These are phyloP conservation scores for Andrena marginata DNA, from an alignment of 2,888 invertebrate genomes.

Conservation along the genomic window DNA sequence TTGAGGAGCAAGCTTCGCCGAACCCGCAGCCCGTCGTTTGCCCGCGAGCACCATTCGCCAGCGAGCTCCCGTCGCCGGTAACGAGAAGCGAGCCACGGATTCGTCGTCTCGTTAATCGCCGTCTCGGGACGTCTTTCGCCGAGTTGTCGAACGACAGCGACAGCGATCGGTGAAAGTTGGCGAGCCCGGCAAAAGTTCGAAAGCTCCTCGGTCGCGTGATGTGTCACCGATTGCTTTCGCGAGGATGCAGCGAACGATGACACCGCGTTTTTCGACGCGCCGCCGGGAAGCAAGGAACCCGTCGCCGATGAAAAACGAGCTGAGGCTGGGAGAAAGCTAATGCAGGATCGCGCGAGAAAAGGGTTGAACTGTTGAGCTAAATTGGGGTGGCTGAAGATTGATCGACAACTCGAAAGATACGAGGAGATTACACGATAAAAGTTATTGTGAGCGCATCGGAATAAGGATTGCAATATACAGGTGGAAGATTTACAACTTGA, in stretches of 20 bases:
- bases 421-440: not conserved
- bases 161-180: constrained; percentile 63
- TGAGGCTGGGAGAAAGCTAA: constrained; percentile 52
- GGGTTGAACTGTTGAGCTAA: constrained; percentile 13
- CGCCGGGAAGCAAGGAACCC: constrained; percentile 40
- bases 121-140: constrained; percentile 51
- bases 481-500: not conserved
- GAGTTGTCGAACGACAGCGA: constrained; percentile 42
- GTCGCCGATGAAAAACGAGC: constrained; percentile 63
- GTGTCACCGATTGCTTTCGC: constrained; percentile 65
- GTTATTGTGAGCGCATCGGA: not conserved
- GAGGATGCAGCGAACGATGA: constrained; percentile 54
- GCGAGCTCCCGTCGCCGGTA: not conserved
- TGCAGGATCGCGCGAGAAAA: constrained; percentile 25
- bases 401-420: not conserved
- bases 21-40: not conserved
- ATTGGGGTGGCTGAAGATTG: not conserved
- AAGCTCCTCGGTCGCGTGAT: constrained; percentile 54
- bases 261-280: constrained; percentile 34
- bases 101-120: constrained; percentile 65
- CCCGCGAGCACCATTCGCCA: not conserved
- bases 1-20: not conserved
- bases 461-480: not conserved
- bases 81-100: constrained; percentile 30
- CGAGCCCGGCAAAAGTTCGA: constrained; percentile 63